Conservation (phyloP, 2,113 vertebrate genomes). For the Peromyscus polionotus region DNA sequence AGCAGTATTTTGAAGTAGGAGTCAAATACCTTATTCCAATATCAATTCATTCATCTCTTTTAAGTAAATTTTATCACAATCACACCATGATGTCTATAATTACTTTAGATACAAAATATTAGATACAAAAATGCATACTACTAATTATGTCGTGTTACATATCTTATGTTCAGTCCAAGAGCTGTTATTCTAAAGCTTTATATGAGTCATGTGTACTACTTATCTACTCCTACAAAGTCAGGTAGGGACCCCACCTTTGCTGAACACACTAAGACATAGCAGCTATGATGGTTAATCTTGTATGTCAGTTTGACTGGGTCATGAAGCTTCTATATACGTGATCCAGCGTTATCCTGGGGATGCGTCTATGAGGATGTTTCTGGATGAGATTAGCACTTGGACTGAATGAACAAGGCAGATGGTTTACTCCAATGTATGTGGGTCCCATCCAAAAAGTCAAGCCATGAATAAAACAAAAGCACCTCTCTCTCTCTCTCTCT, state of each 20-base stretch:
- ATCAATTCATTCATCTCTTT: slow-evolving; percentile 19
- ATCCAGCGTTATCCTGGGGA: neutral
- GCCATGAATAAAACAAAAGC: neutral
- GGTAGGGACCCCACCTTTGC: neutral
- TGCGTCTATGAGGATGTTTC: neutral
- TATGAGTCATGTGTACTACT: neutral
- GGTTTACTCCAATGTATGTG: neutral
- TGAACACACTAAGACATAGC: neutral
- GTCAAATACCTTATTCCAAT: neutral
- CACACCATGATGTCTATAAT: neutral
- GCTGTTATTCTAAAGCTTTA: neutral
- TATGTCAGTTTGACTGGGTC: neutral
- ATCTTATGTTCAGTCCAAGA: neutral
- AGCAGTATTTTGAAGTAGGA: neutral
- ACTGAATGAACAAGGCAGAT: neutral
- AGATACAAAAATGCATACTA: neutral
- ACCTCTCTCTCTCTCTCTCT: neutral
- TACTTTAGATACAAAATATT: neutral
- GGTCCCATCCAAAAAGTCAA: neutral
- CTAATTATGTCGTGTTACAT: neutral
- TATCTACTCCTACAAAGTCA: neutral
- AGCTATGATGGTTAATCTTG: neutral
- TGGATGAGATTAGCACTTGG: neutral
- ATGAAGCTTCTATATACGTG: neutral
- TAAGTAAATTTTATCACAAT: slow-evolving; percentile 34